phyloP scores from a whole-genome alignment of 2,797 vertebrate species.

The Myotis pilosus region DNA sequence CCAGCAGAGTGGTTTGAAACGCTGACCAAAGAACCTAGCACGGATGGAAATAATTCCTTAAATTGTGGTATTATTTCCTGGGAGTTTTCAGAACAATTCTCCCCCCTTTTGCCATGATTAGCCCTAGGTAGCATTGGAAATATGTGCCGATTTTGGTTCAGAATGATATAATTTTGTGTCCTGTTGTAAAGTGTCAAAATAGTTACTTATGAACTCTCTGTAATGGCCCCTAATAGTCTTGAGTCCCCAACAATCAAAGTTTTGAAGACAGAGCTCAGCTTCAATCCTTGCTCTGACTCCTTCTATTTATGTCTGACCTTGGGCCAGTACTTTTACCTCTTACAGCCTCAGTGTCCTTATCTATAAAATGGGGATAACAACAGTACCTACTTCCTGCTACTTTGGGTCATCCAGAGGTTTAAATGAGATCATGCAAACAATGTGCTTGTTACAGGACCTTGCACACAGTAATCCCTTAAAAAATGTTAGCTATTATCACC shows the following conservation, averaged over 20 bases:
- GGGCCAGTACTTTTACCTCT: neutral
- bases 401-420: neutral
- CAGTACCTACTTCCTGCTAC: neutral
- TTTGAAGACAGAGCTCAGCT: conserved; percentile 21
- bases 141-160: neutral
- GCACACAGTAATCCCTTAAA: neutral
- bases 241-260: neutral
- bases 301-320: neutral
- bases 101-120: neutral
- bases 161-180: neutral
- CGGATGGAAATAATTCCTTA: neutral
- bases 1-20: neutral
- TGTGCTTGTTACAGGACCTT: neutral
- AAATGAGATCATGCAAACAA: neutral
- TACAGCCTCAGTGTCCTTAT: neutral
- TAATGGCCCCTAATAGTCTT: neutral
- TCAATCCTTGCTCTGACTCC: neutral
- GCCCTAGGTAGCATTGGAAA: neutral
- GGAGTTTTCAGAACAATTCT: neutral
- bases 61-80: neutral
- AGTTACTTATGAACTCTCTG: neutral
- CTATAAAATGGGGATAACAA: neutral
- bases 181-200: neutral
- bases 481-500: neutral
- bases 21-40: neutral